Conservation (phyloP, 2,113 vertebrate species). For the Albula glossodonta region DNA sequence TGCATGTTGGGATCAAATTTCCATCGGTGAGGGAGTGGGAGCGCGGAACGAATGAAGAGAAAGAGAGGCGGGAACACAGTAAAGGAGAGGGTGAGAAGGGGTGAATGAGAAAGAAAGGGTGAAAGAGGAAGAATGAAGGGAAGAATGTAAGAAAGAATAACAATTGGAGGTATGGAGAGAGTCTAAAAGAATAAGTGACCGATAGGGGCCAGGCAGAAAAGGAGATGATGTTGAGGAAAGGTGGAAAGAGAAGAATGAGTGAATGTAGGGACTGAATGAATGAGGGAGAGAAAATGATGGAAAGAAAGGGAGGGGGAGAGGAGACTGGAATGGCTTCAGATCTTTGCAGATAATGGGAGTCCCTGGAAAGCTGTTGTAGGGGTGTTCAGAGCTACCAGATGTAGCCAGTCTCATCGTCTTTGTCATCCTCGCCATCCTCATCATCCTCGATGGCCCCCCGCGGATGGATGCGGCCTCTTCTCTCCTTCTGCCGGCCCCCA, state of each 20-base stretch:
- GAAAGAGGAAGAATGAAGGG: background rate
- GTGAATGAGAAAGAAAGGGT: background rate
- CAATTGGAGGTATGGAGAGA: conserved; percentile 33
- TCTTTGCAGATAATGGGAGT: conserved; percentile 69
- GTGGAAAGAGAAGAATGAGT: background rate
- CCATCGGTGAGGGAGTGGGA: background rate
- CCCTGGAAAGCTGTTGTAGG: conserved; percentile 61
- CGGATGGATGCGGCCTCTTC: conserved; percentile 78
- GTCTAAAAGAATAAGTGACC: background rate
- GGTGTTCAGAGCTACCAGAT: conserved; percentile 69
- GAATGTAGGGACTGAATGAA: background rate
- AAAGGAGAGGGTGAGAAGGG: background rate
- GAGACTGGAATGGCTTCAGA: conserved; percentile 75
- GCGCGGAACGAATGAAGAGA: background rate
- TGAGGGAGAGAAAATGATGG: conserved; percentile 15
- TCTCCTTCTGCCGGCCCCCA: conserved; percentile 74
- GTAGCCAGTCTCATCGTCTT: conserved; percentile 91
- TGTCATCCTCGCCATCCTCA: conserved; percentile 91
- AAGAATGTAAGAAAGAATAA: background rate
- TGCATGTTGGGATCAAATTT: conserved; percentile 18
- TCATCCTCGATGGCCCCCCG: conserved; percentile 87
- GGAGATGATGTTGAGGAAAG: background rate
- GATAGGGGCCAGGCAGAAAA: conserved; percentile 43
- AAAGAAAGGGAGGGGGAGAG: conserved; percentile 45
- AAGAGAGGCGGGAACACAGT: conserved; percentile 18